These are phyloP conservation scores for Bryconaethiops microstoma DNA, from an alignment of 2,797 vertebrate species.

Conservation along the genomic window DNA sequence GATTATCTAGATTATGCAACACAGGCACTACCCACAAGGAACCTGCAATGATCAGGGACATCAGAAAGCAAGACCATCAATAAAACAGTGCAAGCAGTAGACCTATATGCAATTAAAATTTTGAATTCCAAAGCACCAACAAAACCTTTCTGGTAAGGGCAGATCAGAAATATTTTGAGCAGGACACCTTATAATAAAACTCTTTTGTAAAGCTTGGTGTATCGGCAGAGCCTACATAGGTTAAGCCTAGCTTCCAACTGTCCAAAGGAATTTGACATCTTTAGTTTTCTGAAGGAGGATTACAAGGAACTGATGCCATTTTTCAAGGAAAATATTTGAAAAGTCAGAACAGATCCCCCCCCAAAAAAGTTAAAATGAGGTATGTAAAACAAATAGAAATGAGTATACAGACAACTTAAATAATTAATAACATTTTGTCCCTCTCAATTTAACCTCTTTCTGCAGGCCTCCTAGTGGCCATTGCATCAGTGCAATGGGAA, in stretches of 20 bases:
- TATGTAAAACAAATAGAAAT: background rate
- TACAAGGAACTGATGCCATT: background rate
- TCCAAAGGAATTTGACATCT: background rate
- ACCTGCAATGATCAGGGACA: background rate
- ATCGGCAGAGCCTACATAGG: background rate
- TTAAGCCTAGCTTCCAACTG: background rate
- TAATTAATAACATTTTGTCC: background rate
- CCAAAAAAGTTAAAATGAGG: background rate
- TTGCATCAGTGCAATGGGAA: too few species aligned
- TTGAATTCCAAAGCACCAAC: background rate
- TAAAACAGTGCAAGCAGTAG: background rate
- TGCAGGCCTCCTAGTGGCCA: too few species aligned
- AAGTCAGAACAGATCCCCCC: too few species aligned
- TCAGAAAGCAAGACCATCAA: background rate
- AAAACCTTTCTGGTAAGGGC: background rate
- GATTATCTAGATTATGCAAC: background rate
- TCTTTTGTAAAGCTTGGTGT: background rate
- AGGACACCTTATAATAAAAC: background rate
- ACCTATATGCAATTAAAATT: background rate
- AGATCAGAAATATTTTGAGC: background rate
- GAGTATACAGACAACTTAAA: background rate
- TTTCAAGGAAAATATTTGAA: background rate
- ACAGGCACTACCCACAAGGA: background rate
- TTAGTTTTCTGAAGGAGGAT: background rate
- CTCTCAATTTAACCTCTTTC: background rate